Conservation (phyloP, 2,797 vertebrate species). For the Sebastolobus altivelis region DNA sequence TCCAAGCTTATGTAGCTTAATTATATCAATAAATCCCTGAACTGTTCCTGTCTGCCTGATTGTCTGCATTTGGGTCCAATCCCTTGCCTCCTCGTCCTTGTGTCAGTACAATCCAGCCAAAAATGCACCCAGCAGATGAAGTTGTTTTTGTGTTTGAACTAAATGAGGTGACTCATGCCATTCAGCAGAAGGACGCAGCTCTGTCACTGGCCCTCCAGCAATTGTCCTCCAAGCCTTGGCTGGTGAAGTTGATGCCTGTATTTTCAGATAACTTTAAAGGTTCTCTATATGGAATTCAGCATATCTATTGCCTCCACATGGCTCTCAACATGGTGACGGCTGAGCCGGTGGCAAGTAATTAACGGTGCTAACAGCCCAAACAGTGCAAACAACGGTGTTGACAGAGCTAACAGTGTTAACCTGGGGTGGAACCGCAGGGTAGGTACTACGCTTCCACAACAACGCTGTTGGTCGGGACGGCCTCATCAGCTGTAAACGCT, state of each 20-base stretch:
- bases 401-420: no score
- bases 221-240: neutral
- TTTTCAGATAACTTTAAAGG: neutral
- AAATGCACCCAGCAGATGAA: neutral
- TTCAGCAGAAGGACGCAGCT: neutral
- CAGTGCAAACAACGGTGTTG: no score
- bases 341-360: no score
- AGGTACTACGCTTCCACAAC: rapidly evolving
- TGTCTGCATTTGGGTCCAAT: neutral
- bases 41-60: neutral
- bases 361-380: no score
- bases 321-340: neutral
- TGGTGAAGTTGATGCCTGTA: neutral
- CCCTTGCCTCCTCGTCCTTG: neutral
- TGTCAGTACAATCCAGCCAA: neutral
- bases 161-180: neutral
- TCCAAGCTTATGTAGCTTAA: neutral
- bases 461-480: neutral
- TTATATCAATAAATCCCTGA: neutral
- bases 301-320: rapidly evolving
- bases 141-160: neutral
- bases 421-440: no score
- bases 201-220: neutral
- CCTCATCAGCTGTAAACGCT: no score
- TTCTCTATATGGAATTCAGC: neutral